Evolutionary conservation across 2,888 invertebrate species (phyloP).

Genomic region (Melipona bicolor): DNA sequence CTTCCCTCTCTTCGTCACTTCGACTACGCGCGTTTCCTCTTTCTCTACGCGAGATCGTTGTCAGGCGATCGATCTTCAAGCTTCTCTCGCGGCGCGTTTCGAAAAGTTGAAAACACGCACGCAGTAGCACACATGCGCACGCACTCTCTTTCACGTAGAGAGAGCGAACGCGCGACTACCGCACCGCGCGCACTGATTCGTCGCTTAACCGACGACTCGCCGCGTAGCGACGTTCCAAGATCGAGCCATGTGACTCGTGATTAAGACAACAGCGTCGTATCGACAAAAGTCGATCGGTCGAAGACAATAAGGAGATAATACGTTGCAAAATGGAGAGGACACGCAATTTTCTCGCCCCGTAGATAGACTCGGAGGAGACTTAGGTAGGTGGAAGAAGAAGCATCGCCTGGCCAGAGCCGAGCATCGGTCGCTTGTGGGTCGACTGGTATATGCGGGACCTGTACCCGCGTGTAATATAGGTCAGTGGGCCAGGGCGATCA

Average conservation of each 20-base stretch:
- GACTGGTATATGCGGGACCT: constrained; percentile 81
- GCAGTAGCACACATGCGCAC: not conserved
- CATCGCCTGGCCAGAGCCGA: constrained; percentile 72
- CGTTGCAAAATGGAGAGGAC: too few species aligned
- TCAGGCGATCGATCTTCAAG: constrained; percentile 7
- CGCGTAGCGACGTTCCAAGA: too few species aligned
- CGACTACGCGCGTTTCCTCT: constrained; percentile 24
- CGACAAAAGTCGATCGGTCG: too few species aligned
- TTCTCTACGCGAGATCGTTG: not conserved
- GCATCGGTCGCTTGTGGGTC: constrained; percentile 73
- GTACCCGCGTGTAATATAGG: constrained; percentile 82
- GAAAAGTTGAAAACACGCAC: constrained; percentile 6
- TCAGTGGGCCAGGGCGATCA: constrained; percentile 84
- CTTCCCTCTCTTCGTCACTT: constrained; percentile 3
- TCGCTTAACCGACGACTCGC: too few species aligned
- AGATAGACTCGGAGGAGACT: too few species aligned
- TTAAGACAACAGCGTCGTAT: too few species aligned
- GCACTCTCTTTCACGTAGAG: not conserved
- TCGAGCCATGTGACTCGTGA: too few species aligned
- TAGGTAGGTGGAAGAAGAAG: not conserved
- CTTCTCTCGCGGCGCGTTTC: not conserved
- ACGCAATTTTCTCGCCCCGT: too few species aligned
- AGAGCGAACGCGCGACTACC: too few species aligned
- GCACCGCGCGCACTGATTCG: too few species aligned
- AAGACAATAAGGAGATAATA: too few species aligned